phyloP scores from a whole-genome alignment of 2,113 vertebrate species.

The Felis chaus region DNA sequence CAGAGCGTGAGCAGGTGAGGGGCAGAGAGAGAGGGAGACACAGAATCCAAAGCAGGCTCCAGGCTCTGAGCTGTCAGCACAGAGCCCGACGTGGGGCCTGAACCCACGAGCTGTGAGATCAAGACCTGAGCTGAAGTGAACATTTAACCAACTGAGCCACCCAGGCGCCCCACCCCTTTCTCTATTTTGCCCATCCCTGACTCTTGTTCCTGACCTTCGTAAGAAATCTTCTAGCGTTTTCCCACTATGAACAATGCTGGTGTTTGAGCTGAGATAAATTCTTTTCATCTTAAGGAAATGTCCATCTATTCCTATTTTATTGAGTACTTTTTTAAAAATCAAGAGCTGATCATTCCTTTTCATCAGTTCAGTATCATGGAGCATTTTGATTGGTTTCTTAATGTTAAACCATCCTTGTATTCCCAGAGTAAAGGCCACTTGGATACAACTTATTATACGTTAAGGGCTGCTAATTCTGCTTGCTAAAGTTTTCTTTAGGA shows the following conservation, averaged over 20 bases:
- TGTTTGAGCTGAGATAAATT: background rate
- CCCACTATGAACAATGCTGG: background rate
- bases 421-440: conserved; percentile 38
- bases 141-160: too few species aligned
- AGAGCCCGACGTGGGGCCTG: too few species aligned
- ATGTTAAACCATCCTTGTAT: conserved; percentile 47
- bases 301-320: background rate
- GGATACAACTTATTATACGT: background rate
- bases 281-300: background rate
- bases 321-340: background rate
- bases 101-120: too few species aligned
- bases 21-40: too few species aligned
- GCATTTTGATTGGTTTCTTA: conserved; percentile 20
- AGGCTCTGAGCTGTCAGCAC: too few species aligned
- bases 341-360: background rate
- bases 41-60: too few species aligned
- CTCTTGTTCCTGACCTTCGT: background rate
- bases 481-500: conserved; percentile 40
- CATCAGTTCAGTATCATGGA: background rate
- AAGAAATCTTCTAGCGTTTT: conserved; percentile 19
- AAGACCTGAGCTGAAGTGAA: too few species aligned
- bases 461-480: background rate
- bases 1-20: too few species aligned
- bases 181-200: background rate
- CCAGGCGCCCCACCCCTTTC: background rate